These are phyloP conservation scores for Serranochromis macrocephalus DNA, from an alignment of 2,113 vertebrate genomes.

Conservation along the genomic window DNA sequence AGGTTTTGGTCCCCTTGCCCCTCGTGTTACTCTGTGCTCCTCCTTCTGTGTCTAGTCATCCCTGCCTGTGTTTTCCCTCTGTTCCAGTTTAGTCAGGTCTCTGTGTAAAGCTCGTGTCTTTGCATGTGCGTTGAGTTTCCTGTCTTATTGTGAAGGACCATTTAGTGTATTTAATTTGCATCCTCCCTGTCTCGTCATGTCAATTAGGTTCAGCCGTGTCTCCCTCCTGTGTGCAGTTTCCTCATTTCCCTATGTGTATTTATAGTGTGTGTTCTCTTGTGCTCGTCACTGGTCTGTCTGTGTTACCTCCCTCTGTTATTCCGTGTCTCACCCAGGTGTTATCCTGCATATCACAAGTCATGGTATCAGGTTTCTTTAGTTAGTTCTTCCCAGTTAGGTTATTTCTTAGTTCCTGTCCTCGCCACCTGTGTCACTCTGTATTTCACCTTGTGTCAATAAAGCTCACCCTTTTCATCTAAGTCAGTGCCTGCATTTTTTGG, in stretches of 20 bases:
- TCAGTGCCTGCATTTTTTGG: neutral
- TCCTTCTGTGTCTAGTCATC: neutral
- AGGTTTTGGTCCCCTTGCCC: neutral
- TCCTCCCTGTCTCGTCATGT: neutral
- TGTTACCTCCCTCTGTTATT: neutral
- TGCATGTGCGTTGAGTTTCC: rapidly evolving
- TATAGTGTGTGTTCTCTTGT: neutral
- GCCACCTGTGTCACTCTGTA: neutral
- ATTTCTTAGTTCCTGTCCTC: neutral
- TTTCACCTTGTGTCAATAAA: neutral
- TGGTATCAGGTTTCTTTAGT: neutral
- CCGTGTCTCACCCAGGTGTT: neutral
- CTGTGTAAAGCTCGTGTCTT: neutral
- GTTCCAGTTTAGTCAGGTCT: neutral
- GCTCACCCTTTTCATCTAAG: neutral
- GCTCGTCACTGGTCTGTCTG: neutral
- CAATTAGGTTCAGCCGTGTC: neutral
- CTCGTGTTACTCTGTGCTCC: neutral
- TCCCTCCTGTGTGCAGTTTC: neutral
- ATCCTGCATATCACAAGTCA: rapidly evolving
- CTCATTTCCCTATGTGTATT: neutral
- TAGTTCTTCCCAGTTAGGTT: neutral
- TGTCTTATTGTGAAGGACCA: neutral
- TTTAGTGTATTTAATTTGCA: neutral
- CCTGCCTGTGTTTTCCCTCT: neutral